These are phyloP conservation scores for Laterallus jamaicensis DNA, from an alignment of 2,113 vertebrate species.

Conservation along the genomic window DNA sequence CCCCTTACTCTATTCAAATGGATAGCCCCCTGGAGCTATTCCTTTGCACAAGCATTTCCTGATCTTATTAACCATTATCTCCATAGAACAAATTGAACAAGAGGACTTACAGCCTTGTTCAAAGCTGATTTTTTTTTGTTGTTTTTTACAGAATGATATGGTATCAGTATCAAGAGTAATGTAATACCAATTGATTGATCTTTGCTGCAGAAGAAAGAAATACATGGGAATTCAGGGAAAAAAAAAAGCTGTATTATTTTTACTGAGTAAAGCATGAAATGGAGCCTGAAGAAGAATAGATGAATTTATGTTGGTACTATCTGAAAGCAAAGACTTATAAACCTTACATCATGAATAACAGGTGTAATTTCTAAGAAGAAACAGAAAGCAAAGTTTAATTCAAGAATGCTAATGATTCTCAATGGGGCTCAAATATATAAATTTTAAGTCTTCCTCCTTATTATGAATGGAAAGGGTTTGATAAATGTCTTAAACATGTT, in stretches of 20 bases:
- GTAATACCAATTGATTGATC: background rate
- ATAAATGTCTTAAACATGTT: background rate
- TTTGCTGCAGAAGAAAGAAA: background rate
- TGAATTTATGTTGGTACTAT: background rate
- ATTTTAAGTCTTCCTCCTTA: background rate
- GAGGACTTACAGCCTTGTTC: background rate
- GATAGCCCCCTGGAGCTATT: background rate
- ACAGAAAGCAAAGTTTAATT: background rate
- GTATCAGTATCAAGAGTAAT: background rate
- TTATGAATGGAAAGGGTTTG: background rate
- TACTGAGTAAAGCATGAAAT: background rate
- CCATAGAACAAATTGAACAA: constrained; percentile 11
- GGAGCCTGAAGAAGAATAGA: background rate
- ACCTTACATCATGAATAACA: constrained; percentile 9
- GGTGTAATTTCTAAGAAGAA: constrained; percentile 10
- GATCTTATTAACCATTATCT: background rate
- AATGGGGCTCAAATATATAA: background rate
- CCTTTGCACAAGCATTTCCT: background rate
- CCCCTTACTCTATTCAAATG: background rate
- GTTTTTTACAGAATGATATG: background rate
- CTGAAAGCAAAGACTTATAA: background rate
- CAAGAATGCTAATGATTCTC: background rate
- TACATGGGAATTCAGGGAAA: background rate
- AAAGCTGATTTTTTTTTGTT: background rate
- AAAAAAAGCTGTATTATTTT: background rate